Percentiles rank a stretch among this genome's conserved stretches.
Evolutionary conservation across 2,797 vertebrate genomes (phyloP).

Genomic region (Takifugu ocellatus): DNA sequence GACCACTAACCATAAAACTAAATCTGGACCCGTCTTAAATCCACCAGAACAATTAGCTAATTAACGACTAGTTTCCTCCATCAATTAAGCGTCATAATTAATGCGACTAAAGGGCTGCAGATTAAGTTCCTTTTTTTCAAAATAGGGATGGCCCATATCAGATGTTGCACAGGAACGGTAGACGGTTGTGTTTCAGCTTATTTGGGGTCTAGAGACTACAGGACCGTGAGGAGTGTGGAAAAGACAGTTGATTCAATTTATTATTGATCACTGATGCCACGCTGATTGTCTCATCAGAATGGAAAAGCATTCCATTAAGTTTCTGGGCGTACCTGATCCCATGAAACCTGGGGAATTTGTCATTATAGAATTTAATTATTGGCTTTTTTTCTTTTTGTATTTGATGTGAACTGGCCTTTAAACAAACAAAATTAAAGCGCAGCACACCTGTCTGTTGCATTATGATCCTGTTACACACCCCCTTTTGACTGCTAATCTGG

Average conservation of each 20-base stretch:
- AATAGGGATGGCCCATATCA: too few species aligned
- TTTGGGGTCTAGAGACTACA: too few species aligned
- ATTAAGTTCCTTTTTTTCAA: too few species aligned
- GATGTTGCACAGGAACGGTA: too few species aligned
- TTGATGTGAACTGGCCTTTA: not conserved
- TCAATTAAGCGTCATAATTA: not conserved
- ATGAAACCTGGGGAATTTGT: not conserved
- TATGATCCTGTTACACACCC: not conserved
- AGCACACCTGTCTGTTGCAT: not conserved
- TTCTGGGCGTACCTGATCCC: too few species aligned
- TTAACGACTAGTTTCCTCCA: not conserved
- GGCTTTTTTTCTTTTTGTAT: not conserved
- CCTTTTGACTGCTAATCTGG: not conserved
- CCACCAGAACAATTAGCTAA: constrained; percentile 9
- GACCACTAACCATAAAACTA: not conserved
- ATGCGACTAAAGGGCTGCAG: too few species aligned
- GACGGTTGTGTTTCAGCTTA: too few species aligned
- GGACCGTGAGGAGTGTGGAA: constrained; percentile 4
- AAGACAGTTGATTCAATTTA: constrained; percentile 11
- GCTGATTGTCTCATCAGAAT: constrained; percentile 5
- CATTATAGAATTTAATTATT: not conserved
- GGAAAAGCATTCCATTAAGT: too few species aligned
- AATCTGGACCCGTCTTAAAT: too few species aligned
- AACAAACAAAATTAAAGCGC: not conserved
- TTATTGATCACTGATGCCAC: constrained; percentile 22